Evolutionary conservation across 2,113 vertebrate species (phyloP).

Genomic region (Dendrocopos noguchii): DNA sequence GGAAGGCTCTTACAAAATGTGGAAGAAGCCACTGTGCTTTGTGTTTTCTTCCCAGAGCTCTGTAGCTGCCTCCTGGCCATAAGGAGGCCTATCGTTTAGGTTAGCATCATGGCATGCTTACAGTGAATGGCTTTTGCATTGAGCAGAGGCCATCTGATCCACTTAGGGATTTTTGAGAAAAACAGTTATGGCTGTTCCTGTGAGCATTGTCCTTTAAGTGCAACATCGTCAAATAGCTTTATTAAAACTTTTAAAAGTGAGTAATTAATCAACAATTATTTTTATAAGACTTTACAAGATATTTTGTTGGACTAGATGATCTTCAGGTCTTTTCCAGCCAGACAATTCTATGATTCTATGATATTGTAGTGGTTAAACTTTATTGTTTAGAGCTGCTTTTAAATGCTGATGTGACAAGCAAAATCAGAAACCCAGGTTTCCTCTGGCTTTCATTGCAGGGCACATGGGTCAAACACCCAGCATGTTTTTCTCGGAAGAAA

Average conservation of each 20-base stretch:
- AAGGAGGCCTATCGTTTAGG: background rate
- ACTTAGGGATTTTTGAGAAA: background rate
- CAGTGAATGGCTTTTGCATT: background rate
- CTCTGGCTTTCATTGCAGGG: constrained; percentile 29
- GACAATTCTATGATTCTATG: too few species aligned
- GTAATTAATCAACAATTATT: background rate
- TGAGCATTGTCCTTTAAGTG: background rate
- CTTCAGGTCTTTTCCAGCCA: too few species aligned
- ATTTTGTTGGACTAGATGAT: background rate
- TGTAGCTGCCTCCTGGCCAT: constrained; percentile 1
- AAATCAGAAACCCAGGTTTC: constrained; percentile 6
- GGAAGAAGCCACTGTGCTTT: background rate
- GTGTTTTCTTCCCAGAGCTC: background rate
- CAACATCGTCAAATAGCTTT: background rate
- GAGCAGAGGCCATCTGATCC: background rate
- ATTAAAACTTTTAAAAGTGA: background rate
- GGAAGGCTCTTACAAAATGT: background rate
- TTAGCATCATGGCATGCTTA: background rate
- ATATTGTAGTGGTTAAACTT: background rate
- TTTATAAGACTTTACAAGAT: background rate
- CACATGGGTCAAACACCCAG: constrained; percentile 14
- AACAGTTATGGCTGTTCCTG: background rate
- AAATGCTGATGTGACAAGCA: background rate
- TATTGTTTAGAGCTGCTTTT: background rate
- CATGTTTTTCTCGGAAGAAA: constrained; percentile 40